Base-by-base conservation (phyloP, 2,888 invertebrate species). In the Cepaea hortensis region DNA sequence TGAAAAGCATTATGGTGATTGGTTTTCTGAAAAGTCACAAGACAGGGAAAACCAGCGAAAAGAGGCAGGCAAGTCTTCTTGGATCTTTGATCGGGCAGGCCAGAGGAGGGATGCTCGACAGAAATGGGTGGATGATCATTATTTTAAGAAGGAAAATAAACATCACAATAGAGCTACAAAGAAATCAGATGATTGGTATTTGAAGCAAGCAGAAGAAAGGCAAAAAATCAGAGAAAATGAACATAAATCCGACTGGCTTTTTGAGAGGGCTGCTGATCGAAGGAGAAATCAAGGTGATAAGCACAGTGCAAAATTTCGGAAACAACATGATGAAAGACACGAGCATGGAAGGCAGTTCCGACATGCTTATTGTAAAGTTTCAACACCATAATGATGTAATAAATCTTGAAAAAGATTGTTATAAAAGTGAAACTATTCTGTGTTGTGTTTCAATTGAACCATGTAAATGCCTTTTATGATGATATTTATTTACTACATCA, bases 1-100 rank as follows among this genome's bases (percentile, higher is more conserved):
- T 62, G 55, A 65, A 46, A 70, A 82, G 48, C 62, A 70, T 81
- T 55, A 62, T 23, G 77, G 72, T 3, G 76, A 83, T 35, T 87
- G 88, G 88, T 48, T 87, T n/a, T 86, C 87, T 81, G 81, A 87
- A 20, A 84, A 84, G n/a, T 87, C 87, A 0, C 18, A 68, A n/a
- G 79, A 87, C 23, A 79, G 87, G 7, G 82, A 82, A 50, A 7
- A 62, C 1, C 73, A 70, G 20, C 87, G 86, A 48, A 72, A 85
- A 13, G 55, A 84, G 13, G 68, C 82, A 50, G 62, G 61, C n/a
- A 77, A 72, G 65, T 81, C 87, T 11, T 80, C 79, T 75, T 88
- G 87, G 88, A 9, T 85, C 48, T 88, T 85, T 79, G 81, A 88
- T 70, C 77, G 87, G 50, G 81, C 85, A 18, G 68, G 61, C n/a